Evolutionary conservation across 1,140 invertebrate genomes (phyloP), one percentile per base, ranked within the genome.

Genomic region (Doryteuthis pealeii): DNA sequence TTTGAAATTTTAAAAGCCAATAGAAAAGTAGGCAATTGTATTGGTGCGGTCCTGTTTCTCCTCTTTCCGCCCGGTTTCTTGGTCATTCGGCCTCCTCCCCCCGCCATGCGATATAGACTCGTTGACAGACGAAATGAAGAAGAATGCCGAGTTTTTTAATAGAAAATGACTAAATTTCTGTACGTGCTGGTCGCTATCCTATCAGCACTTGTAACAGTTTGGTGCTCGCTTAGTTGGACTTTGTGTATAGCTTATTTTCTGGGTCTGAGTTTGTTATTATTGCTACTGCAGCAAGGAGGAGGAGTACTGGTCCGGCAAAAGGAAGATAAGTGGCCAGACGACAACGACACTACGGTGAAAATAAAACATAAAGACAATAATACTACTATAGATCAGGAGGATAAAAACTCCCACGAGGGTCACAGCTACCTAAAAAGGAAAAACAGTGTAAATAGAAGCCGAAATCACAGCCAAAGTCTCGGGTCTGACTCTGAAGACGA

Each of bases 151-250:
- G 66, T 69, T 54, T 74, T 70, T 49, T 67, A 18, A 66, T 69
- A 70, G 43, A 74, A 74, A 69, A 67, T 74, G 26, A 43, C 31
- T 74, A 33, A 68, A 69, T 68, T 74, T 74, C 45, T 68, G 30
- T 54, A 43, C 45, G 67, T 69, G 45, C 32, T 58, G 26, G 26
- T 74, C 32, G 30, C 35, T 49, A 45, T 70, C 45, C 26, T 74
- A 54, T 70, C 68, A 45, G 26, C 49, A 49, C 32, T 49, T 31
- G 40, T 74, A 66, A 45, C 31, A 6, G 30, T 40, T 49, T 70
- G 67, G 43, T 45, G 28, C 15, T 49, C 35, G 22, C 26, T 74
- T 35, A 32, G 66, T 54, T 74, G 32, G 66, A 30, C 67, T 40
- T 40, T 73, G 30, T 67, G 43, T n/a, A 14, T 49, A 28, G 28